Conservation (phyloP, 2,113 vertebrate genomes). For the Romanogobio albipinnatus region DNA sequence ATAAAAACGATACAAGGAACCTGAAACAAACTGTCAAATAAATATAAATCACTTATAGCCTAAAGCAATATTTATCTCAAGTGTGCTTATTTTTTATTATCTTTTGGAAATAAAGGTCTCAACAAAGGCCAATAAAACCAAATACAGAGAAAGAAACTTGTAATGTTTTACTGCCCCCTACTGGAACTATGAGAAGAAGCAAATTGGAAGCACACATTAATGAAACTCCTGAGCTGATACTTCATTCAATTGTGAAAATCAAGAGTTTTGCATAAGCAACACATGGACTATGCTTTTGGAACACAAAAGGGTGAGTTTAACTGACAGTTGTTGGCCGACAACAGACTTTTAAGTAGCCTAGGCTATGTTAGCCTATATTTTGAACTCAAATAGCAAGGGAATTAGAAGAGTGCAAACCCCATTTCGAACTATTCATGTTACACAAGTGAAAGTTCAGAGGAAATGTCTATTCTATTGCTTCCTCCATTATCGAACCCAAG, state of each 20-base stretch:
- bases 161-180: conserved; percentile 1
- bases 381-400: background rate
- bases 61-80: background rate
- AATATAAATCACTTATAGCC: background rate
- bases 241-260: background rate
- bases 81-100: background rate
- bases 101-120: background rate
- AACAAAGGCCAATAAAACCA: background rate
- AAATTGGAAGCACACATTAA: background rate
- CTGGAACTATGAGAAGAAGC: background rate
- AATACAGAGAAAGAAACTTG: background rate
- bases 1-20: background rate
- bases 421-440: background rate
- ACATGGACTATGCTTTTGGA: background rate
- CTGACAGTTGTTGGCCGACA: background rate
- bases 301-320: background rate
- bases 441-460: background rate
- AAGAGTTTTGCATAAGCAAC: background rate
- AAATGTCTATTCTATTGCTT: background rate
- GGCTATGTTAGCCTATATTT: background rate
- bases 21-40: background rate
- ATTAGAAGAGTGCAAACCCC: background rate
- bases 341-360: background rate
- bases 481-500: background rate
- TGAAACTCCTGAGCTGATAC: background rate